These are phyloP conservation scores for Pangasius sanitwongsei DNA, from an alignment of 2,797 vertebrate genomes.

Conservation along the genomic window DNA sequence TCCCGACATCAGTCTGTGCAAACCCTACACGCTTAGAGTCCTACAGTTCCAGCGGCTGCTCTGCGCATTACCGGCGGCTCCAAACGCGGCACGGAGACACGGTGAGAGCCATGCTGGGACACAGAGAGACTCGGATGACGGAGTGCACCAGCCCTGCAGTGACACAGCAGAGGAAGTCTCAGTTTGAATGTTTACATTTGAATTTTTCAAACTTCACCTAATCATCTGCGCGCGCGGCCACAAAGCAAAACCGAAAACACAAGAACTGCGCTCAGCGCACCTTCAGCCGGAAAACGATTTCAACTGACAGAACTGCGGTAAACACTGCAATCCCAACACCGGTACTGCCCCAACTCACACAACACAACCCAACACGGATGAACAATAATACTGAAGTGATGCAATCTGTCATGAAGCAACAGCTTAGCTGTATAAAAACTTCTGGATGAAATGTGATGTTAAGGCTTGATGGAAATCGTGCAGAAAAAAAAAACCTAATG, in stretches of 20 bases:
- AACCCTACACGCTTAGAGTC: neutral
- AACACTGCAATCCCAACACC: slow-evolving; percentile 24
- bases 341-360: neutral
- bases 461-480: neutral
- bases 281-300: slow-evolving; percentile 57
- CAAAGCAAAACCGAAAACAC: slow-evolving; percentile 55
- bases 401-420: neutral
- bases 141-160: slow-evolving; percentile 25
- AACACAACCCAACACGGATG: neutral
- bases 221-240: slow-evolving; percentile 34
- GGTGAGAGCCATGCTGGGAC: slow-evolving; percentile 44
- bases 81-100: slow-evolving; percentile 22
- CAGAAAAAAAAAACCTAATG: neutral
- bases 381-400: neutral
- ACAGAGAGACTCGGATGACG: slow-evolving; percentile 29
- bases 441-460: neutral
- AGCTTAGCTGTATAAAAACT: neutral
- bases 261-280: slow-evolving; percentile 11
- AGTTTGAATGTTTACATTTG: slow-evolving; percentile 57
- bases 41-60: slow-evolving; percentile 31
- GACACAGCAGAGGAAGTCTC: slow-evolving; percentile 52
- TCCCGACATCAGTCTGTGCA: slow-evolving; percentile 29
- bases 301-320: slow-evolving; percentile 55
- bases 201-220: slow-evolving; percentile 53
- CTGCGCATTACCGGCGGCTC: slow-evolving; percentile 35